These are phyloP conservation scores for Chloroceryle amazona DNA, from an alignment of 2,797 vertebrate species.

Conservation along the genomic window DNA sequence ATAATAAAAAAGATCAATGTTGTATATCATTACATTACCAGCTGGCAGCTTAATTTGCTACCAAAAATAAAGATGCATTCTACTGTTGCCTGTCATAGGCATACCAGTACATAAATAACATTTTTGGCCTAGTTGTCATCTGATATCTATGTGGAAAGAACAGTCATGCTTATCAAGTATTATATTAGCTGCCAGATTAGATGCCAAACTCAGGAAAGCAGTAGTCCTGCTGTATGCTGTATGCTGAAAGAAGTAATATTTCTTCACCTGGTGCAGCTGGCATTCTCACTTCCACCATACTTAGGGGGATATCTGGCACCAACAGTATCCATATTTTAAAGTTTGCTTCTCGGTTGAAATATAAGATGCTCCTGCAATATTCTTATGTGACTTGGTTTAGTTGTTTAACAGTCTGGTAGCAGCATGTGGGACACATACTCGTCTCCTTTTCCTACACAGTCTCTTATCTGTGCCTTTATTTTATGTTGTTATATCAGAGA, in stretches of 20 bases:
- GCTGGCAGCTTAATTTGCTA: neutral
- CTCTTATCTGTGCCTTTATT: neutral
- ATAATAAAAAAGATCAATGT: neutral
- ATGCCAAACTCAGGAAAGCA: neutral
- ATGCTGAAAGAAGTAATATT: neutral
- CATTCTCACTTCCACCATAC: neutral
- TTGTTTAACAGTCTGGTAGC: neutral
- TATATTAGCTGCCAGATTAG: neutral
- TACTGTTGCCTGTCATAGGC: no score
- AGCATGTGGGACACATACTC: neutral
- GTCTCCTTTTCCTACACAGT: neutral
- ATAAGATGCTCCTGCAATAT: neutral
- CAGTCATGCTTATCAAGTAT: neutral
- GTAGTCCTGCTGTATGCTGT: neutral
- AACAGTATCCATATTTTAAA: neutral
- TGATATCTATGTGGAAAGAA: neutral
- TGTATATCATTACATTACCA: neutral
- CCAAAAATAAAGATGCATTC: neutral
- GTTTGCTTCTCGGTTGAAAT: neutral
- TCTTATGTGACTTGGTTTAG: neutral
- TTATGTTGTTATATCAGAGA: neutral
- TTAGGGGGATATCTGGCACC: neutral
- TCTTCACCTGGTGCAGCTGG: neutral
- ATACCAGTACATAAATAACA: neutral
- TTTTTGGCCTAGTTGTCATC: neutral